These are phyloP conservation scores for Pyrocephalus nanus DNA, from an alignment of 2,797 vertebrate genomes.

Conservation along the genomic window DNA sequence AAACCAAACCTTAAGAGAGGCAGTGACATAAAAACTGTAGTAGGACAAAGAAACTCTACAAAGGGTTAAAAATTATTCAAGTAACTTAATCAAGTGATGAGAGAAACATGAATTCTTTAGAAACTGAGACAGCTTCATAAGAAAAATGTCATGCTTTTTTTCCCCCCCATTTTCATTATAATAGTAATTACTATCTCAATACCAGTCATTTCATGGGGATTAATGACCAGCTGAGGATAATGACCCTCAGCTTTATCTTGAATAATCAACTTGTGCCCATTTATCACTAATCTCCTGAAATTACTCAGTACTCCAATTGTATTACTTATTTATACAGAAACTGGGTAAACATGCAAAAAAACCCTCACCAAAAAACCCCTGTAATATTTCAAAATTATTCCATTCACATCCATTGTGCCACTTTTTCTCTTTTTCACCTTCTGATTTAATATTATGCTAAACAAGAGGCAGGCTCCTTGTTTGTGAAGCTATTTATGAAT, in stretches of 20 bases:
- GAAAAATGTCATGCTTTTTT: slow-evolving; percentile 22
- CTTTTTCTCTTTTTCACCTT: background rate
- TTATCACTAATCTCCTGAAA: slow-evolving; percentile 48
- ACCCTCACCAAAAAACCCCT: fast-evolving
- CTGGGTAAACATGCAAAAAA: slow-evolving; percentile 18
- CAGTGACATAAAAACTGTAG: background rate
- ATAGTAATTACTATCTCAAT: slow-evolving; percentile 51
- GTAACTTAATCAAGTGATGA: background rate
- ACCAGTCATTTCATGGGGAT: slow-evolving; percentile 46
- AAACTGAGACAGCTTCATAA: background rate
- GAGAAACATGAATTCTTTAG: slow-evolving; percentile 21
- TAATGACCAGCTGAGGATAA: slow-evolving; percentile 58
- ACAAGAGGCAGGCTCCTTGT: background rate
- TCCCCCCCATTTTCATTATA: slow-evolving; percentile 12
- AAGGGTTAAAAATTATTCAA: slow-evolving; percentile 3
- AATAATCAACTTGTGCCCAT: slow-evolving; percentile 31
- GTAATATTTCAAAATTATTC: slow-evolving; percentile 11
- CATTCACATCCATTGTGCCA: background rate
- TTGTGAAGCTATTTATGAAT: background rate
- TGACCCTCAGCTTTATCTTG: slow-evolving; percentile 46
- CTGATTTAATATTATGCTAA: background rate
- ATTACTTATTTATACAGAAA: slow-evolving; percentile 21
- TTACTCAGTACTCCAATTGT: slow-evolving; percentile 22
- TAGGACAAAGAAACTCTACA: background rate
- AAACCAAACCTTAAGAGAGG: background rate